Base-by-base conservation (phyloP, 2,888 invertebrate species). In the Alloplasta piceator region DNA sequence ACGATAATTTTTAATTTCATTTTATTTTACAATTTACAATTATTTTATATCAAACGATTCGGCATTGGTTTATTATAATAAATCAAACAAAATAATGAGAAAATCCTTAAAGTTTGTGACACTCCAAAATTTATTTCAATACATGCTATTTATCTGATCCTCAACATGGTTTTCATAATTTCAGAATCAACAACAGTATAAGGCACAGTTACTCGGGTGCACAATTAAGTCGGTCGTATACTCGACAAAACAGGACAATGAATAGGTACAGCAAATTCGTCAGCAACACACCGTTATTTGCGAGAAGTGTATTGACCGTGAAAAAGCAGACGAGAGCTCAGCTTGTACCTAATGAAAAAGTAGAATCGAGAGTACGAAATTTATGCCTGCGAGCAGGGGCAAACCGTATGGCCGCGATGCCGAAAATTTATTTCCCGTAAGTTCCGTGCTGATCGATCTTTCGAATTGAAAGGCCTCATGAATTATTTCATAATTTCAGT, bases 151-250 rank as follows among this genome's bases (percentile, higher is more conserved):
- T n/a, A n/a, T n/a, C n/a, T n/a, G n/a, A n/a, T n/a, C n/a, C n/a
- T n/a, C n/a, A n/a, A n/a, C n/a, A n/a, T n/a, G n/a, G n/a, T n/a
- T n/a, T n/a, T n/a, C n/a, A n/a, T n/a, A n/a, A n/a, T n/a, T n/a
- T n/a, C n/a, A n/a, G n/a, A n/a, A n/a, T n/a, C n/a, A n/a, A n/a
- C n/a, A n/a, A 46, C 46, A 46, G 9, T 46, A 46, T 46, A 10
- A 46, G 46, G 46, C 46, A 46, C 46, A 46, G 46, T 46, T 46
- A 46, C 2, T 46, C 46, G 46, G 1, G 46, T 46, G 9, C 46
- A 46, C 46, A 46, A 46, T 46, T 46, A 46, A 46, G 10, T 46
- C 46, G 46, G 46, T 46, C 46, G 46, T 46, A 46, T 46, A 46
- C 46, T 46, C 9, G 4, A 46, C 46, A 46, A 46, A 10, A 46